These are phyloP conservation scores for Rhadinocentrus ornatus DNA, from an alignment of 2,797 vertebrate genomes.

Conservation along the genomic window DNA sequence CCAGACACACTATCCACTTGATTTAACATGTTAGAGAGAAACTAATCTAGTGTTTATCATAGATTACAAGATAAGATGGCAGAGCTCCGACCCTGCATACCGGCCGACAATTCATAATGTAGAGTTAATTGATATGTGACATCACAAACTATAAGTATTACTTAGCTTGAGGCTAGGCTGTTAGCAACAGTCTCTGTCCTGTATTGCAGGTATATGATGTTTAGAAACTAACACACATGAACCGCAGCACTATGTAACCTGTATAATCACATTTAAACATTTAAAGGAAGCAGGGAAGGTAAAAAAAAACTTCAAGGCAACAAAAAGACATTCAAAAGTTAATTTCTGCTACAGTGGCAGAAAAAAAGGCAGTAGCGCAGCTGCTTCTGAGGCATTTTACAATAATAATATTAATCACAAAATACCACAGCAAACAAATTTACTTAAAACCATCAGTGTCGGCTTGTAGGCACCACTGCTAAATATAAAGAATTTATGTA, in stretches of 20 bases:
- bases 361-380: conserved; percentile 35
- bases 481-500: conserved; percentile 59
- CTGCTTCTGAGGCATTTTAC: conserved; percentile 62
- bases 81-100: conserved; percentile 35
- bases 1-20: conserved; percentile 32
- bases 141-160: conserved; percentile 66
- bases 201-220: conserved; percentile 74
- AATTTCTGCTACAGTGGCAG: conserved; percentile 63
- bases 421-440: conserved; percentile 62
- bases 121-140: conserved; percentile 53
- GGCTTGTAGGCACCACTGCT: conserved; percentile 62
- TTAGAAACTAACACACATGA: conserved; percentile 63
- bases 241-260: conserved; percentile 53
- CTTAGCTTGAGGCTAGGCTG: conserved; percentile 71
- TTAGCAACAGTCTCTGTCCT: conserved; percentile 80
- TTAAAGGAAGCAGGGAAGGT: conserved; percentile 72
- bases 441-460: conserved; percentile 51
- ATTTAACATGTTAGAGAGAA: conserved; percentile 37
- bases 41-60: conserved; percentile 45
- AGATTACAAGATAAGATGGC: conserved; percentile 52
- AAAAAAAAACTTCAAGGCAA: conserved; percentile 77
- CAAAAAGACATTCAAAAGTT: conserved; percentile 76
- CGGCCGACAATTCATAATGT: conserved; percentile 60
- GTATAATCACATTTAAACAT: conserved; percentile 53
- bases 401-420: conserved; percentile 56